These are phyloP conservation scores for Masnerella sp. DNA, from an alignment of 2,888 invertebrate genomes.

Conservation along the genomic window DNA sequence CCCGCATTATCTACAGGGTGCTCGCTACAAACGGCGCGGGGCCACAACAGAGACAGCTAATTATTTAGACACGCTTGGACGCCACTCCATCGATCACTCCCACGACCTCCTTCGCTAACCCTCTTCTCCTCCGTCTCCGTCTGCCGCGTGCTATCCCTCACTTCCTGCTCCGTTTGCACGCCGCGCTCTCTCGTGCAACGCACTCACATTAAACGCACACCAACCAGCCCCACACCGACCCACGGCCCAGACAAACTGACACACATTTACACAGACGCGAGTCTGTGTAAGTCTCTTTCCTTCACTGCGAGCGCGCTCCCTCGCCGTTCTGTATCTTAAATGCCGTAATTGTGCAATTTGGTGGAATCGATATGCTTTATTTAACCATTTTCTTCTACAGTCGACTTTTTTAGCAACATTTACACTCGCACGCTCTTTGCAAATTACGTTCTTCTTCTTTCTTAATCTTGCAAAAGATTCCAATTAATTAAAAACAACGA, in stretches of 20 bases:
- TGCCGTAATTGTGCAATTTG: slow-evolving; percentile 43
- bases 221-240: slow-evolving; percentile 3
- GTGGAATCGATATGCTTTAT: slow-evolving; percentile 41
- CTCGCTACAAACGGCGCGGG: slow-evolving; percentile 74
- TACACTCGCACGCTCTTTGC: too few relatives aligned
- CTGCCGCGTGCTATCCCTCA: slow-evolving; percentile 19
- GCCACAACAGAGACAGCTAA: slow-evolving; percentile 76
- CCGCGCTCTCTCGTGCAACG: slow-evolving; percentile 25
- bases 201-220: slow-evolving; percentile 29
- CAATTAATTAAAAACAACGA: too few relatives aligned
- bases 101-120: slow-evolving; percentile 65
- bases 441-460: too few relatives aligned
- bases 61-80: slow-evolving; percentile 77
- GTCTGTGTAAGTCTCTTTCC: too few relatives aligned
- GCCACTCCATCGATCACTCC: slow-evolving; percentile 76
- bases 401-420: slow-evolving; percentile 5
- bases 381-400: slow-evolving; percentile 19
- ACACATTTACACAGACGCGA: slow-evolving; percentile 35
- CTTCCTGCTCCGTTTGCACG: slow-evolving; percentile 31
- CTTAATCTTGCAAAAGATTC: too few relatives aligned
- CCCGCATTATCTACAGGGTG: slow-evolving; percentile 70
- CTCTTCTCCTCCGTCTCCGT: slow-evolving; percentile 44
- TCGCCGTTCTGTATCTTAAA: slow-evolving; percentile 43
- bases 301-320: slow-evolving; percentile 28
- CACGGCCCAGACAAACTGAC: slow-evolving; percentile 46